phyloP scores from a whole-genome alignment of 2,888 invertebrate genomes.

The Nomada hirtipes region DNA sequence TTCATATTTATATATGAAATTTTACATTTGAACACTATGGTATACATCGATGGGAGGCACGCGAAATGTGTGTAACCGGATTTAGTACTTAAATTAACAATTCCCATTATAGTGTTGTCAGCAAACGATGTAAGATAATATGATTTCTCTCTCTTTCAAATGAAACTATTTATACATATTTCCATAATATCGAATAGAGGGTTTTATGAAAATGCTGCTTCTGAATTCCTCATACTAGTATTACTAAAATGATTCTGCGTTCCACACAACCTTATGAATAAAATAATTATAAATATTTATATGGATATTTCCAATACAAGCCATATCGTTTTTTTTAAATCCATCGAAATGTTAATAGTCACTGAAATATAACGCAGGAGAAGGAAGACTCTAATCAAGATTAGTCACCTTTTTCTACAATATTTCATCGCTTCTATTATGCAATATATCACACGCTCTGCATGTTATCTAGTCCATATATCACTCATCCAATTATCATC shows the following conservation, averaged over 20 bases:
- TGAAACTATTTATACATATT: constrained; percentile 30
- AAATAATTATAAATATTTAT: constrained; percentile 51
- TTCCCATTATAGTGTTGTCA: constrained; percentile 43
- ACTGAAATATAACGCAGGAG: constrained; percentile 43
- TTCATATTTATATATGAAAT: constrained; percentile 37
- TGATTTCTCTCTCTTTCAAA: constrained; percentile 28
- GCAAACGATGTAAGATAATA: constrained; percentile 34
- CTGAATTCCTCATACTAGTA: constrained; percentile 27
- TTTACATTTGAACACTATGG: constrained; percentile 65
- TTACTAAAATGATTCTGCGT: constrained; percentile 25
- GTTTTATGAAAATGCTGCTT: constrained; percentile 49
- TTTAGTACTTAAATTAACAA: constrained; percentile 36
- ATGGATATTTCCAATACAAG: constrained; percentile 47
- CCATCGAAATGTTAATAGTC: constrained; percentile 38
- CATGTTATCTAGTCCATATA: constrained; percentile 91
- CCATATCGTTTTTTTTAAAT: constrained; percentile 49
- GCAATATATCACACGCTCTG: constrained; percentile 83
- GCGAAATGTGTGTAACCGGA: constrained; percentile 36
- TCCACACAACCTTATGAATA: constrained; percentile 43
- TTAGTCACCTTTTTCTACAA: constrained; percentile 78
- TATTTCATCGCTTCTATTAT: constrained; percentile 81
- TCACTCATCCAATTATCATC: constrained; percentile 92
- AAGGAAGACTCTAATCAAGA: constrained; percentile 67
- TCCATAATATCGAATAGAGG: constrained; percentile 21
- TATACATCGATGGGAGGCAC: constrained; percentile 23